Evolutionary conservation across 2,113 vertebrate genomes (phyloP).

Genomic region (Sinocyclocheilus maitianheensis): DNA sequence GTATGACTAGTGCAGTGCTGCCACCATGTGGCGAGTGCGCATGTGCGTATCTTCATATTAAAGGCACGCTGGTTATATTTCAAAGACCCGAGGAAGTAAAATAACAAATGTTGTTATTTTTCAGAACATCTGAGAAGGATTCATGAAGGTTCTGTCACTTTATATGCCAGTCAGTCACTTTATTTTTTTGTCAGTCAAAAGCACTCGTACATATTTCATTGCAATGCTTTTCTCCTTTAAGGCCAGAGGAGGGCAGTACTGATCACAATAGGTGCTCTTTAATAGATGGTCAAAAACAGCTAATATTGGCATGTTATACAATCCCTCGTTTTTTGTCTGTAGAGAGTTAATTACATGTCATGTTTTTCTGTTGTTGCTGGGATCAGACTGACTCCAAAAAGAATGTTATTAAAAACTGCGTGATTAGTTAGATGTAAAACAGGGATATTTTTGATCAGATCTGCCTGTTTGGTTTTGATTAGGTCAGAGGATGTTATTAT

Average conservation of each 20-base stretch:
- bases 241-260: neutral
- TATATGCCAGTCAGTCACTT: neutral
- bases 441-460: neutral
- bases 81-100: neutral
- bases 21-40: constrained; percentile 35
- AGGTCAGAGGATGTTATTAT: neutral
- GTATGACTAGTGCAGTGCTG: constrained; percentile 35
- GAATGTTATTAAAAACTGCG: neutral
- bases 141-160: neutral
- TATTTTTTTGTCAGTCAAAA: neutral
- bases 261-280: neutral
- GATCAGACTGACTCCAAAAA: neutral
- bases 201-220: too few relatives aligned
- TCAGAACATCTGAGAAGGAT: neutral
- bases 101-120: neutral
- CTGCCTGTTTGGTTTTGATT: neutral
- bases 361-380: neutral
- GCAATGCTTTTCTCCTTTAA: neutral
- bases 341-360: neutral
- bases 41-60: neutral
- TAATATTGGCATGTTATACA: neutral
- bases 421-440: neutral
- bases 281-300: neutral
- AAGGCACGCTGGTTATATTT: neutral
- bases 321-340: neutral